A percentile compares a stretch with the other conserved stretches of the same genome.
phyloP scores from a whole-genome alignment of 2,113 vertebrate genomes.

The Nothobranchius furzeri region DNA sequence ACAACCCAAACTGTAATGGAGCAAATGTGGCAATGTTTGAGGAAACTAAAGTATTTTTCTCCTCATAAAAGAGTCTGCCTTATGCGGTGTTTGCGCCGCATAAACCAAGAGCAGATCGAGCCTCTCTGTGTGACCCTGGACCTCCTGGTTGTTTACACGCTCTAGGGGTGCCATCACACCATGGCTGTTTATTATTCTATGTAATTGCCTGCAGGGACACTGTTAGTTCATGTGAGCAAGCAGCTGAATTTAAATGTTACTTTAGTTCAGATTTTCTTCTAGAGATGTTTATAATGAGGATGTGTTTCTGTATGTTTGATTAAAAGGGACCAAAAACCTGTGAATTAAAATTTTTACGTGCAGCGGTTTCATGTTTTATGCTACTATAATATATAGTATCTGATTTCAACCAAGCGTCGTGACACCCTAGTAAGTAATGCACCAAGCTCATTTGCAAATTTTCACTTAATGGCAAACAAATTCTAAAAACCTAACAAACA shows the following conservation, averaged over 20 bases:
- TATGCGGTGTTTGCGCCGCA: not conserved
- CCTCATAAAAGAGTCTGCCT: not conserved
- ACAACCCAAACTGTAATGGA: not conserved
- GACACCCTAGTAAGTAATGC: too few species aligned
- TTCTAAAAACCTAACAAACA: too few species aligned
- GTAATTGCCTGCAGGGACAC: conserved; percentile 11
- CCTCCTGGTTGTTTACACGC: conserved; percentile 22
- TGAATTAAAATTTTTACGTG: too few species aligned
- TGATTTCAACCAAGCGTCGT: too few species aligned
- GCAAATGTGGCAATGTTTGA: not conserved
- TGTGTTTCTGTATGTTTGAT: too few species aligned
- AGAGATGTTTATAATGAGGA: too few species aligned
- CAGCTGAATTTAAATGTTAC: conserved; percentile 12
- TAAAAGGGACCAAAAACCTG: too few species aligned
- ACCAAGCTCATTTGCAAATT: too few species aligned
- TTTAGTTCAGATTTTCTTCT: conserved; percentile 1
- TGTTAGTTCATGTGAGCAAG: conserved; percentile 7
- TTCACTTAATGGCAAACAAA: too few species aligned
- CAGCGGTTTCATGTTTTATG: too few species aligned
- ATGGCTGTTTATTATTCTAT: conserved; percentile 28
- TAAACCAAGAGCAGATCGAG: conserved; percentile 5
- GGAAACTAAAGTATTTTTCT: not conserved
- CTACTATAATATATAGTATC: too few species aligned
- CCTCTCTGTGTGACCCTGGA: conserved; percentile 14
- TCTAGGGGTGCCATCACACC: conserved; percentile 27